Evolutionary conservation across 2,113 vertebrate species (phyloP), one percentile per base, ranked within the genome.

Genomic region (Cryptomyrus ogoouensis): DNA sequence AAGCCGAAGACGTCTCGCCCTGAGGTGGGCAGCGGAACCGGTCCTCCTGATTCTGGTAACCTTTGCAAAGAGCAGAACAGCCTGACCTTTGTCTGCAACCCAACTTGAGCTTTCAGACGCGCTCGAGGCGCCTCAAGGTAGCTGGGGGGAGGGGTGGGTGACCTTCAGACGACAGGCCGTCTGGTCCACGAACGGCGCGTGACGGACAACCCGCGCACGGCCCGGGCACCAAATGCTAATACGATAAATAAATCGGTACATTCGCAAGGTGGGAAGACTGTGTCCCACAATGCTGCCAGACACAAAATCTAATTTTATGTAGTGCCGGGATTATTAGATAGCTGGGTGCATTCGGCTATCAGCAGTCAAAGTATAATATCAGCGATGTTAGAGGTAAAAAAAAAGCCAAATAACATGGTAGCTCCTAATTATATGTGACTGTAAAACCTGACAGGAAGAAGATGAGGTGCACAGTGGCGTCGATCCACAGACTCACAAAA

Each of bases 41-140:
- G 21, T 35, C 74, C 74, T 35, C 27, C 85, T 35, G 27, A 27
- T 24, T 50, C 66, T 66, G n/a, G 24, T 89, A 39, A 80, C 88
- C 88, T 89, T 89, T 89, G 46, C 47, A 47, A 89, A 80, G 88
- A 80, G 70, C 88, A 89, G 49, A 89, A 35, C 88, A 80, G 46
- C 47, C n/a, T 89, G 88, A 89, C 88, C 88, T 89, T 89, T 89
- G 66, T 83, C 24, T 50, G 88, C 66, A 77, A 70, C n/a, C 88
- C 46, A 9, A 77, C 88, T 77, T 24, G 31, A 35, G 62, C 49
- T 31, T 77, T 89, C 88, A 80, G 88, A 52, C 35, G 15, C n/a
- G 21, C 70, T 77, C 1, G 46, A 77, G 88, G 70, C 15, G 47
- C 70, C 88, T 89, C n/a, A 50, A 83, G 88, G 21, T 89, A 77